Base-by-base conservation (phyloP, 2,797 vertebrate genomes). In the Tenualosa thibaudeaui region DNA sequence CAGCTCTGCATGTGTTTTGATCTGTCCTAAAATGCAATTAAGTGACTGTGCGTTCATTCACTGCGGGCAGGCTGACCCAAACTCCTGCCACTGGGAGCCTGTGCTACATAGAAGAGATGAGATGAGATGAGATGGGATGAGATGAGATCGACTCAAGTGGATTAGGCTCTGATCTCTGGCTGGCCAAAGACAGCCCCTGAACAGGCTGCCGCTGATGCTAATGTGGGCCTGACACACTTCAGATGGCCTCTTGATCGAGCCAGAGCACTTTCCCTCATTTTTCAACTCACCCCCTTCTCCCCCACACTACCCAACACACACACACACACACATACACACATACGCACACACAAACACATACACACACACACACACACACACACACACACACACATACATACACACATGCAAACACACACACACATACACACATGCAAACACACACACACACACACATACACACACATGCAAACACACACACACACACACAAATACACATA, bases 141-240 rank as follows among this genome's bases (percentile, higher is more conserved):
- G 86, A 89, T 60, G 9, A n/a, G 50, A 53, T 49, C 37, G 26
- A 43, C 40, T 90, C 82, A 87, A 94, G 91, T 94, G 81, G 91
- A 91, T 94, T 93, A 94, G 81, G 0, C 4, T 87, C 85, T 88
- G 88, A 91, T 90, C 89, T 91, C 86, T 89, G 46, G 82, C 86
- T 87, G 86, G 86, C 87, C 89, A 90, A 91, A 93, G 5, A 78
- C 40, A 46, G 85, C 90, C 85, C 89, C 85, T 90, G 88, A 90
- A 88, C 84, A 86, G 92, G 88, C 89, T 89, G 89, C 91, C 91
- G 86, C 92, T 62, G 84, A 84, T 87, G 75, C 84, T 91, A 84
- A 88, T 84, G 84, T 78, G 84, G 84, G 81, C 75, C 58, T 84
- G 85, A 86, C 83, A 89, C 90, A 87, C 87, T 89, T 88, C 89